Evolutionary conservation across 1,140 invertebrate genomes (phyloP).

Genomic region (Dendroctonus ponderosae): DNA sequence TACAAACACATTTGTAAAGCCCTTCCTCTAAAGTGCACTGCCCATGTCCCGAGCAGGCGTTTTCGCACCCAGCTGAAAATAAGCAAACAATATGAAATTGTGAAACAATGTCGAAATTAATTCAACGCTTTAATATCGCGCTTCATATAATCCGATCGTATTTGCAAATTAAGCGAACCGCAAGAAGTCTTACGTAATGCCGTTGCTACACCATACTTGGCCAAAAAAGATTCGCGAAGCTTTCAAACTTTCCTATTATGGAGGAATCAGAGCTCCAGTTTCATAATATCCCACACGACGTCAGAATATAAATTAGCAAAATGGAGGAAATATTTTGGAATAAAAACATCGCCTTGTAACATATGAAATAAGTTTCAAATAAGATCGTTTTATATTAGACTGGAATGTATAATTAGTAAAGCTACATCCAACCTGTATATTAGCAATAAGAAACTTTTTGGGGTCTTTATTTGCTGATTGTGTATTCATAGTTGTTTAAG

Average conservation of each 20-base stretch:
- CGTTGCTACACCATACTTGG: slow-evolving; percentile 10
- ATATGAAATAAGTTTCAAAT: too few species aligned
- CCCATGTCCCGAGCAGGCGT: slow-evolving; percentile 88
- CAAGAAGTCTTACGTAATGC: slow-evolving; percentile 15
- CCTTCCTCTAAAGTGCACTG: slow-evolving; percentile 81
- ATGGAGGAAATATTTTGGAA: slow-evolving; percentile 11
- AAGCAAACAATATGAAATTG: not conserved
- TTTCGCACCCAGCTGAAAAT: slow-evolving; percentile 88
- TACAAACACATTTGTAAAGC: slow-evolving; percentile 90
- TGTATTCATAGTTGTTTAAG: too few species aligned
- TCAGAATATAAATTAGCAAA: slow-evolving; percentile 28
- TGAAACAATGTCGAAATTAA: too few species aligned
- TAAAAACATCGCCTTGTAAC: not conserved
- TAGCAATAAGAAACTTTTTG: too few species aligned
- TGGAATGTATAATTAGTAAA: too few species aligned
- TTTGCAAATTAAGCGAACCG: not conserved
- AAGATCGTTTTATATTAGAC: too few species aligned
- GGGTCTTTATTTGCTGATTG: too few species aligned
- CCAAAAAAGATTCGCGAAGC: slow-evolving; percentile 11
- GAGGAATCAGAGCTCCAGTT: slow-evolving; percentile 16
- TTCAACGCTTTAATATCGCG: too few species aligned
- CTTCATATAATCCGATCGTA: too few species aligned
- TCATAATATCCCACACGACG: slow-evolving; percentile 24
- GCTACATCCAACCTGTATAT: too few species aligned
- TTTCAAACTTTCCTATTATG: slow-evolving; percentile 28